Evolutionary conservation across 1,140 invertebrate genomes (phyloP), one percentile per base, ranked within the genome.

Genomic region (Drosophila jambulina): DNA sequence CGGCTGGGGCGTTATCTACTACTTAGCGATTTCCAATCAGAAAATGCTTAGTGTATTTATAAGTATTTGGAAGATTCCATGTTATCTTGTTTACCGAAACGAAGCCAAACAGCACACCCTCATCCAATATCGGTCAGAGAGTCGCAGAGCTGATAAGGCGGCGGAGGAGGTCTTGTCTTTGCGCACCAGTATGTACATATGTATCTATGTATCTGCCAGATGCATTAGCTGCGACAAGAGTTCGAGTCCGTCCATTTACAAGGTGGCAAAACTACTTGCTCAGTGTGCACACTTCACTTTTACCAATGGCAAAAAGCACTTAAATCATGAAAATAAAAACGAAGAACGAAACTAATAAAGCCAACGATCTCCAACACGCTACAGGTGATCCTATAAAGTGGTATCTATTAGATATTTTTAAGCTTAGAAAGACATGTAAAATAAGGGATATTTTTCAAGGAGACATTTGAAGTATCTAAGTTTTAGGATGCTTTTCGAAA

Each of bases 81-180:
- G 46, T 82, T 82, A 82, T 82, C 80, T 82, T 82, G 79, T 82
- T 82, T 82, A 82, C 75, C 80, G 21, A 63, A 43, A 42, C 29
- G 46, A 15, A 53, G 45, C 34, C 67, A 19, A 64, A 59, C 21
- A 57, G 38, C 60, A 17, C 57, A 51, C 27, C 49, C 49, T 51
- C 53, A 5, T 38, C 5, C 53, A 38, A 54, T 54, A 54, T 54
- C 34, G 53, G 53, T 54, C 53, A 54, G 34, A 38, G 53, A 38
- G 23, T 54, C 21, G 53, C 51, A 1, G 51, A 9, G 27, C 32
- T 54, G 29, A 53, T 46, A 51, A 62, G 27, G 10, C 23, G 15
- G 10, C 17, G 21, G 27, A 7, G 42, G 42, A 45, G 59, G 49
- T 53, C 49, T 53, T 23, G 53, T 54, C 53, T 54, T 25, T 23